These are phyloP conservation scores for Linnaemya tessellans DNA, from an alignment of 2,888 invertebrate genomes.

Conservation along the genomic window DNA sequence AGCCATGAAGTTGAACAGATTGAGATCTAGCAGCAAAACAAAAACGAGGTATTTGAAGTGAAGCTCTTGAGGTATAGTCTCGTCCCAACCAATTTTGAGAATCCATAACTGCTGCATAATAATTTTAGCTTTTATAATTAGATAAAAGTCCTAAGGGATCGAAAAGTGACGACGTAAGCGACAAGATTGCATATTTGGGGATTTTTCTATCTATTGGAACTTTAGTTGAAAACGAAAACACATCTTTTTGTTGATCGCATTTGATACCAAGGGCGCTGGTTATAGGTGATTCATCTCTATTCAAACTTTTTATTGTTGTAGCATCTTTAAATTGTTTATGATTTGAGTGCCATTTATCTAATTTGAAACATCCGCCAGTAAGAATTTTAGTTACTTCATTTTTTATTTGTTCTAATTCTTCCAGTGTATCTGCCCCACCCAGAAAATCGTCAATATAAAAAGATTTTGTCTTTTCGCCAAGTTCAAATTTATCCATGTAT, in stretches of 20 bases:
- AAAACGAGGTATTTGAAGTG: too few relatives aligned
- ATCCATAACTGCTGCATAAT: too few relatives aligned
- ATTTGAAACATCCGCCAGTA: background rate
- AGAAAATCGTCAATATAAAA: conserved; percentile 68
- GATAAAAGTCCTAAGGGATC: too few relatives aligned
- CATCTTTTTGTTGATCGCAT: too few relatives aligned
- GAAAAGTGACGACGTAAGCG: too few relatives aligned
- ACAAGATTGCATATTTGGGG: too few relatives aligned
- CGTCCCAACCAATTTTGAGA: too few relatives aligned
- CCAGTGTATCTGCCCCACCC: conserved; percentile 62
- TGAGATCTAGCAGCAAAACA: too few relatives aligned
- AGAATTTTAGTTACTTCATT: conserved; percentile 9
- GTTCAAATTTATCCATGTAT: conserved; percentile 22
- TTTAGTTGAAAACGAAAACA: too few relatives aligned
- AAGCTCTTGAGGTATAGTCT: too few relatives aligned
- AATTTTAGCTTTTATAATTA: too few relatives aligned
- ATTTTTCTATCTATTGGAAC: too few relatives aligned
- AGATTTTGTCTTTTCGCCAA: conserved; percentile 39
- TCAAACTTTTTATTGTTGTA: background rate
- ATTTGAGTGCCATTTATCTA: conserved; percentile 22
- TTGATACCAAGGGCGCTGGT: background rate
- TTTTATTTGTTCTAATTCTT: conserved; percentile 32
- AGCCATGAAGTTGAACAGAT: conserved; percentile 53
- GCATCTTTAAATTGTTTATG: conserved; percentile 53
- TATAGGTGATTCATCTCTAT: background rate